Conservation (phyloP, 2,888 invertebrate genomes). For the Mesorhabditis sp. region DNA sequence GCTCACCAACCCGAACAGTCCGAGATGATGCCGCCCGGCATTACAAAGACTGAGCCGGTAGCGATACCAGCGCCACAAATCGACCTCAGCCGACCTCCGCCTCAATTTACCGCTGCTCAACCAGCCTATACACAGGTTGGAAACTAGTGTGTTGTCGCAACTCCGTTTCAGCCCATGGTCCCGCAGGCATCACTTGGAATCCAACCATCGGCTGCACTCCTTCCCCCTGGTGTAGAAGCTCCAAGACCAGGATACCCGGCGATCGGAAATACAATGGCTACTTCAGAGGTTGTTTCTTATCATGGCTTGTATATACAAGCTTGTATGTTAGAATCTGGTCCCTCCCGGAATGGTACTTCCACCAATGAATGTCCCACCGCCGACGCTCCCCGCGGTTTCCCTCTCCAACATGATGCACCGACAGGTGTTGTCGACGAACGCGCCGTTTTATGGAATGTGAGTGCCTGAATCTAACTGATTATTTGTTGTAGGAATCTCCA, state of each 20-base stretch:
- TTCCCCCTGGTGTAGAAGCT: neutral
- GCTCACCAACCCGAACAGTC: neutral
- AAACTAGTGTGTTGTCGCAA: no score
- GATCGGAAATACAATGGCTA: neutral
- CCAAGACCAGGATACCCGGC: neutral
- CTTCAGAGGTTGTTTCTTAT: neutral
- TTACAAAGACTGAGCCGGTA: no score
- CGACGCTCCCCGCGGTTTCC: neutral
- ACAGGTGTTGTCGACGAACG: no score
- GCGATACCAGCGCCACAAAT: neutral
- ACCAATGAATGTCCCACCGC: slow-evolving; percentile 2
- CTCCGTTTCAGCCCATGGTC: no score
- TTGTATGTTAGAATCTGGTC: neutral
- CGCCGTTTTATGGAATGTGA: neutral
- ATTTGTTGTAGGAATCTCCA: neutral
- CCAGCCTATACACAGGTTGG: no score
- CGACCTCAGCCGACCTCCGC: neutral
- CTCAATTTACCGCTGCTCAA: neutral
- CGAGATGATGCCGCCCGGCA: neutral
- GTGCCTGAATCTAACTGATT: neutral
- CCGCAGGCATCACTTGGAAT: neutral
- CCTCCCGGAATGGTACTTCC: neutral
- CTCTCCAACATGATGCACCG: no score
- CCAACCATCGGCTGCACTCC: neutral
- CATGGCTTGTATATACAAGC: neutral